Conservation (phyloP, 2,797 vertebrate genomes). For the Zenarchopterus dispar region DNA sequence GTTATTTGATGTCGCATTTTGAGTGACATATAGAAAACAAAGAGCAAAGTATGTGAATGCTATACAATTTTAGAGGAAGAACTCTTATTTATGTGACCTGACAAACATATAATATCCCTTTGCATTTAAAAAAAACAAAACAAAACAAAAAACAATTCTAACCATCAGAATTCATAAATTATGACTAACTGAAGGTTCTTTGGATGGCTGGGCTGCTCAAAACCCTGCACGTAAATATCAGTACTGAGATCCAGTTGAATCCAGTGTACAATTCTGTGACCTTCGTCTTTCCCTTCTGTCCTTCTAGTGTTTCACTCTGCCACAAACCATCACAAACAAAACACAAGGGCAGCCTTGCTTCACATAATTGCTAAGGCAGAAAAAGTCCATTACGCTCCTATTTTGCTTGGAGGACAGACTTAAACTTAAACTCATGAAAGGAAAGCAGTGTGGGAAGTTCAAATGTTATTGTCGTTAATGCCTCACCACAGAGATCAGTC, state of each 20-base stretch:
- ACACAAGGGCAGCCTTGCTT: constrained; percentile 69
- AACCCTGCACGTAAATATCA: too few relatives aligned
- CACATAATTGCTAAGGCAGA: constrained; percentile 77
- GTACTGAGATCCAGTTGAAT: constrained; percentile 1
- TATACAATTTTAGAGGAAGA: too few relatives aligned
- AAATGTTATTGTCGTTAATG: constrained; percentile 81
- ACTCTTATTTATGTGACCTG: too few relatives aligned
- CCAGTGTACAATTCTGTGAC: constrained; percentile 52
- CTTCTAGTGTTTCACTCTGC: constrained; percentile 52
- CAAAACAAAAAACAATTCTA: too few relatives aligned
- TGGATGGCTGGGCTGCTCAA: too few relatives aligned
- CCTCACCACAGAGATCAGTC: constrained; percentile 77
- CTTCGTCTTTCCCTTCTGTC: constrained; percentile 70
- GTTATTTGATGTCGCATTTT: not conserved
- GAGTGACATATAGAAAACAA: too few relatives aligned
- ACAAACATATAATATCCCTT: too few relatives aligned
- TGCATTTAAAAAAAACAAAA: not conserved
- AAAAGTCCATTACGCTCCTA: constrained; percentile 73
- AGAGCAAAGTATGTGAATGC: not conserved
- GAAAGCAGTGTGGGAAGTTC: constrained; percentile 79
- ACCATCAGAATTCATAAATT: not conserved
- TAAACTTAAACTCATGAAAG: constrained; percentile 74
- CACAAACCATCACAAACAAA: constrained; percentile 76
- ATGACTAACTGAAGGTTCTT: too few relatives aligned
- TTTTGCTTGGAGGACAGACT: constrained; percentile 76